These are phyloP conservation scores for Chlorodrepanis virens DNA, from an alignment of 2,113 vertebrate genomes.

Conservation along the genomic window DNA sequence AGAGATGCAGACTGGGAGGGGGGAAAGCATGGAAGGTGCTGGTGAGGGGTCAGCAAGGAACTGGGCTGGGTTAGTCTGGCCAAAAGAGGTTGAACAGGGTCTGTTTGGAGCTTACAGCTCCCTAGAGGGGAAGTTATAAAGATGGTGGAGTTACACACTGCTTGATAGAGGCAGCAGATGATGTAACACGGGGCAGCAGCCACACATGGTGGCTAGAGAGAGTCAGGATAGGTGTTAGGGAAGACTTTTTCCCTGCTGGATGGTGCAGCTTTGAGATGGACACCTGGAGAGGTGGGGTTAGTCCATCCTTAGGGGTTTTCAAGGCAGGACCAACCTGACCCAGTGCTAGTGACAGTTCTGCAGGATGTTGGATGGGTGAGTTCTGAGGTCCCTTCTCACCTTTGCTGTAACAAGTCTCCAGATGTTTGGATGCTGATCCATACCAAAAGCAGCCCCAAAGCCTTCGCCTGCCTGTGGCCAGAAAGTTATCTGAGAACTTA, in stretches of 20 bases:
- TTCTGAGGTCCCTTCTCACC: neutral
- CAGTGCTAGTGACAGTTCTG: neutral
- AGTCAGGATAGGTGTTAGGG: neutral
- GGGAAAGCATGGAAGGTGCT: neutral
- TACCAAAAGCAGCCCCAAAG: neutral
- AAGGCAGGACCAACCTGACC: neutral
- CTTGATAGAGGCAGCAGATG: accelerated
- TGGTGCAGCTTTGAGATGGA: neutral
- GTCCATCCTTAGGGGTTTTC: neutral
- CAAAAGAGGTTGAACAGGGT: neutral
- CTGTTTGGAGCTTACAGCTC: neutral
- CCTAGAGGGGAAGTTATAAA: neutral
- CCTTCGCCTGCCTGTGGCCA: neutral
- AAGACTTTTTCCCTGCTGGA: neutral
- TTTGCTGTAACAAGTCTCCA: accelerated
- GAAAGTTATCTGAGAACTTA: neutral
- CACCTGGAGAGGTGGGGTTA: neutral
- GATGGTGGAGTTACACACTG: neutral
- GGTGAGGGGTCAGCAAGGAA: neutral
- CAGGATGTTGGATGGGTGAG: neutral
- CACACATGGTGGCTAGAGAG: neutral
- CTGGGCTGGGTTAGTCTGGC: neutral
- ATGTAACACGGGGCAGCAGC: accelerated
- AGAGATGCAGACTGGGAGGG: neutral
- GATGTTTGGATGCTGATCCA: neutral